Evolutionary conservation across 2,888 invertebrate genomes (phyloP), one percentile per base, ranked within the genome.

Genomic region (Smittia sp.): DNA sequence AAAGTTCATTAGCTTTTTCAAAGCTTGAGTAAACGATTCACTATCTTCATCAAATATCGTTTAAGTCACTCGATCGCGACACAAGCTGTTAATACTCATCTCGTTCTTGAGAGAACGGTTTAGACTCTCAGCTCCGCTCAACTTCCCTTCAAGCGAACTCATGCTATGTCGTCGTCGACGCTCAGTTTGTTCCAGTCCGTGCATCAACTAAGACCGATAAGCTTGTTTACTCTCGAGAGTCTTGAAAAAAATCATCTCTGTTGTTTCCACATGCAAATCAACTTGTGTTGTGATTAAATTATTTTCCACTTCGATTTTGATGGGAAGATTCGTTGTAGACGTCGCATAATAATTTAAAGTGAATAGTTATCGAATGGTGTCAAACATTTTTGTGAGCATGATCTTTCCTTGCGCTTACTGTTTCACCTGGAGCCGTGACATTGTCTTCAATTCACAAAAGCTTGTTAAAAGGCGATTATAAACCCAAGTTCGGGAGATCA

Each of bases 341-440:
- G 22, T 18, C 2, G 22, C 7, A 58, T 3, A 58, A 58, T 58
- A 58, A 22, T 18, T 18, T 58, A 15, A 58, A 22, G 20, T 58
- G 18, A 58, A 25, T 6, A 27, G n/a, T 11, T 25, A 13, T 27
- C 63, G 27, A 63, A 63, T 63, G 27, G 27, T 63, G 25, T 63
- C n/a, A n/a, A 27, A 18, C 24, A 63, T n/a, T 1, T 41, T 73
- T 20, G 82, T 82, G 83, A 83, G 82, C 82, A 83, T 83, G 82
- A 83, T 81, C 80, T 80, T 81, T 78, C 80, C 81, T 78, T 90
- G 89, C 89, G 89, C 89, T 85, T 93, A 93, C 87, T 90, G 88
- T 84, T 92, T 91, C 89, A 92, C 92, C 86, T 94, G 93, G 93
- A 93, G 92, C 85, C 90, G 91, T 85, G 93, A 93, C 86, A 93